Base-by-base conservation (phyloP, 1,140 invertebrate genomes). In the Bombyx mandarina region DNA sequence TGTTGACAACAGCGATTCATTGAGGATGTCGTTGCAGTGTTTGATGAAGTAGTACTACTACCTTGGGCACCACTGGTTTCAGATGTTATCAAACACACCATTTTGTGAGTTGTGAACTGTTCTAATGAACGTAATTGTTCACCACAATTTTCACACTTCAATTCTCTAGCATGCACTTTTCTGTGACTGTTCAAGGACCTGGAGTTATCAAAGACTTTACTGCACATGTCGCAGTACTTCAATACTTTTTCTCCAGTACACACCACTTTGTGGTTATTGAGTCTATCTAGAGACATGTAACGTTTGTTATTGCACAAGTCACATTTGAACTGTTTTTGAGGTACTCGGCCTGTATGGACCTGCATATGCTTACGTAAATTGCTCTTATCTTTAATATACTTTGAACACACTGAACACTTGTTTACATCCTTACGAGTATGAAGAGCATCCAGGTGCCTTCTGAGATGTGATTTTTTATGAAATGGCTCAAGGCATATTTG, bases 311-410 rank as follows among this genome's bases (percentile, higher is more conserved):
- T 89, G 62, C 88, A 89, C 48, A 89, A 60, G 60, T 89, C 88
- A 82, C 88, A 89, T 64, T 89, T 89, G 61, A 89, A 89, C 58
- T 89, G 88, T 64, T 88, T 89, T 65, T 89, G 88, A 54, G 88
- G 88, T n/a, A 89, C 83, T 35, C 88, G 68, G 8, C 88, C 88
- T 60, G 86, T 89, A 62, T 89, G 88, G 6, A 89, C 88, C 71
- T 89, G 88, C 88, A 89, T 89, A 65, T 89, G 86, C 68, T 89
- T 89, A 57, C 88, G 83, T 62, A 89, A 61, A 59, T 89, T 89
- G 69, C 86, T 88, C 64, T 89, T 89, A 72, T 89, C 88, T 73
- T 89, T 89, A 52, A 89, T 89, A 60, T 89, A 89, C 69, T 89
- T 89, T 60, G 88, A 88, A 70, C 88, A 89, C 12, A 89, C 88